Evolutionary conservation across 1,140 invertebrate species (phyloP), one percentile per base, ranked within the genome.

Genomic region (Notospermus geniculatus): DNA sequence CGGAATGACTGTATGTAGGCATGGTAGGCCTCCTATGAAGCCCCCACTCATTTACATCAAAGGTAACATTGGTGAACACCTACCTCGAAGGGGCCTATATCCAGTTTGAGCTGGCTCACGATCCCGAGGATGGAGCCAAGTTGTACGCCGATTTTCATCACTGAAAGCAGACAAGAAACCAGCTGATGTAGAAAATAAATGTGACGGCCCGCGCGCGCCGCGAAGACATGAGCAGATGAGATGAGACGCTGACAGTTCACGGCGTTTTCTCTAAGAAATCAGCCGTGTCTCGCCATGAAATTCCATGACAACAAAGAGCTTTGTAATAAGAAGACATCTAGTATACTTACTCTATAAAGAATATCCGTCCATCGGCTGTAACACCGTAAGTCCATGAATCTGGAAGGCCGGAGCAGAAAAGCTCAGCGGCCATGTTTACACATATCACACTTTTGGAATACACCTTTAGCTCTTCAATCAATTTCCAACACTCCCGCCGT

Each of bases 301-400:
- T 63, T 57, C 32, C 39, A 27, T 41, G 54, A 30, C 54, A 52
- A 67, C 17, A 43, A 39, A 17, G 25, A 27, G 22, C 4, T 36
- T 36, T 4, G 15, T 36, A 36, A 36, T 36, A 4, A 15, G 32
- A 36, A n/a, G 43, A 45, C 17, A 11, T 41, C n/a, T 9, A 19
- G 39, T 2, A 56, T 52, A 70, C 74, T 74, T 66, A 79, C 77
- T 76, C 69, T 43, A 79, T 71, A 64, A 76, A 79, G 62, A 79
- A 79, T 22, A 79, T 62, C 41, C 77, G 59, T 43, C 77, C 77
- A 58, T 79, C 77, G 29, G 65, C 57, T n/a, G 73, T 76, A 11
- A 76, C 75, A 32, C 67, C 73, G 39, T 69, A 69, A 57, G 63
- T 71, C 66, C 72, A 75, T 32, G 65, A 65, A 27, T 67, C 65